Conservation (phyloP, 2,113 vertebrate species). For the Protomyctophum bolini region DNA sequence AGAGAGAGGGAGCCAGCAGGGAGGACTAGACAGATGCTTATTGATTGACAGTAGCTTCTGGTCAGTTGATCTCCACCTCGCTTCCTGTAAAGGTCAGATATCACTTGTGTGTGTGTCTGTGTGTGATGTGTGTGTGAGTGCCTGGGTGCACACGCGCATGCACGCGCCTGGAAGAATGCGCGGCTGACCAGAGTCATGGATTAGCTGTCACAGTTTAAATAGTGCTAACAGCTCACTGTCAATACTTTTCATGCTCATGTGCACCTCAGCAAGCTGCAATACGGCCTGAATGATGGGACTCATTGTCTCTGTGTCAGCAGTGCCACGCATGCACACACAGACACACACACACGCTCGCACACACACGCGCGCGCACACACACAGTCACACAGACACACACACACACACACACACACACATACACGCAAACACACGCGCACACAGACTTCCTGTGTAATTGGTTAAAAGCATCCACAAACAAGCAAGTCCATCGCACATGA, state of each 20-base stretch:
- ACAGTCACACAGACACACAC: background rate
- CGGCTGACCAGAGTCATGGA: conserved; percentile 52
- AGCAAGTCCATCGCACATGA: too few species aligned
- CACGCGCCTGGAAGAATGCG: background rate
- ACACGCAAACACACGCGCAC: background rate
- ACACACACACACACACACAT: background rate
- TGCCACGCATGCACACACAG: background rate
- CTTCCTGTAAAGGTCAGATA: conserved; percentile 64
- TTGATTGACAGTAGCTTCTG: conserved; percentile 62
- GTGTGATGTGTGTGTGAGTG: too few species aligned
- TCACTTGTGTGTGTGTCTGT: conserved; percentile 21
- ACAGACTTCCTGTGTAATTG: too few species aligned
- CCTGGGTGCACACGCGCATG: background rate
- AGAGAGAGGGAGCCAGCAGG: background rate
- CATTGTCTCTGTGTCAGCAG: conserved; percentile 23
- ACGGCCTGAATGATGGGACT: conserved; percentile 14
- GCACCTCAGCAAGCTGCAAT: conserved; percentile 31
- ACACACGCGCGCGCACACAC: background rate
- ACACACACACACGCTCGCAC: background rate
- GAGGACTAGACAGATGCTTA: conserved; percentile 9
- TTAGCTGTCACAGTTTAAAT: conserved; percentile 49
- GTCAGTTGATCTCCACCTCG: conserved; percentile 38
- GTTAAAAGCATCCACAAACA: too few species aligned
- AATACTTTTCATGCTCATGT: conserved; percentile 34
- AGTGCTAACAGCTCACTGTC: conserved; percentile 49